Percentiles rank a stretch among this genome's conserved stretches.
phyloP scores from a whole-genome alignment of 2,113 vertebrate genomes.

The Toxotes jaculatrix region DNA sequence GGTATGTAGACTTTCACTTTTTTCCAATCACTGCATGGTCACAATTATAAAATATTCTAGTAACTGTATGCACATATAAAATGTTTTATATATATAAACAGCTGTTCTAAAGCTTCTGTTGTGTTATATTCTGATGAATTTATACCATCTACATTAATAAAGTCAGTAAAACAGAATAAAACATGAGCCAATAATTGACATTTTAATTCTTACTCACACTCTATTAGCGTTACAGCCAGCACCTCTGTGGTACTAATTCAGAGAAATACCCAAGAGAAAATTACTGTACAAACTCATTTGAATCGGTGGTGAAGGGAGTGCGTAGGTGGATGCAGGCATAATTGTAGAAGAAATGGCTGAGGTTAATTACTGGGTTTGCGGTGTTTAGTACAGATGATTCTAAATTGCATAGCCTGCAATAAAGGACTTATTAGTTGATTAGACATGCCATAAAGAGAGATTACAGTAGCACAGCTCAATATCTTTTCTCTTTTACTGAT shows the following conservation, averaged over 20 bases:
- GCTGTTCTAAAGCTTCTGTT: background rate
- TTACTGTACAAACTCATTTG: conserved; percentile 55
- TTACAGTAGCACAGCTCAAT: conserved; percentile 10
- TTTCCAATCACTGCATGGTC: conserved; percentile 3
- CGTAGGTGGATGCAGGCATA: conserved; percentile 53
- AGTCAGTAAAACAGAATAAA: conserved; percentile 20
- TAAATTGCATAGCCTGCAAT: conserved; percentile 60
- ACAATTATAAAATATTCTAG: background rate
- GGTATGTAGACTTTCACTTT: conserved; percentile 55
- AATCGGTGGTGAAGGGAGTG: conserved; percentile 36
- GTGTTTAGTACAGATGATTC: conserved; percentile 52
- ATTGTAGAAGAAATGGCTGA: conserved; percentile 58
- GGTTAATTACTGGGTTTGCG: conserved; percentile 72
- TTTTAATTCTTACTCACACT: conserved; percentile 31
- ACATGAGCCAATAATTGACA: conserved; percentile 35
- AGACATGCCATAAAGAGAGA: conserved; percentile 39
- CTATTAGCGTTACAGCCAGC: conserved; percentile 14
- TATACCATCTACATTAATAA: background rate
- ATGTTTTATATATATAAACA: too few species aligned
- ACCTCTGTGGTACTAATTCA: conserved; percentile 47
- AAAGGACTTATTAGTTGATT: conserved; percentile 62
- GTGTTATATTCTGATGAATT: background rate
- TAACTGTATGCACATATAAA: background rate
- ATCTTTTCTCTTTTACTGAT: background rate
- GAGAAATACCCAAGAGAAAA: conserved; percentile 55